Evolutionary conservation across 2,113 vertebrate genomes (phyloP), one percentile per base, ranked within the genome.

Genomic region (Willisornis vidua): DNA sequence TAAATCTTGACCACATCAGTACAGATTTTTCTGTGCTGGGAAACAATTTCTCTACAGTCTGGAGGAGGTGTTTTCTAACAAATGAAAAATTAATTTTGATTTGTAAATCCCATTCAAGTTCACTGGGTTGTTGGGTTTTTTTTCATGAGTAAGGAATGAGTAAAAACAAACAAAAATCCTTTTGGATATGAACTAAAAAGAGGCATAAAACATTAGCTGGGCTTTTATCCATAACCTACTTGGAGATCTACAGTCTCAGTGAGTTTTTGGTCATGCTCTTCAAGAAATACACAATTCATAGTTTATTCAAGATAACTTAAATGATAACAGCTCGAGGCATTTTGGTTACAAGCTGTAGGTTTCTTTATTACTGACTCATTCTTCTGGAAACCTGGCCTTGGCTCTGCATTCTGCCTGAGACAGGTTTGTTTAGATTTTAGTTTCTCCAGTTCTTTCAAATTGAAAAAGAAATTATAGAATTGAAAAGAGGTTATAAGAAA

Each of bases 141-240:
- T 65, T 70, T 66, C 37, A 46, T 70, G 51, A 95, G 66, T 73
- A 91, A 85, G 61, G 54, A 90, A 80, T 80, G 39, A 94, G 59
- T 96, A 49, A 93, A 96, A 96, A 37, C 59, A 95, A 91, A 83
- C 41, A 91, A 88, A 76, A 45, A 85, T 51, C 83, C 65, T 88
- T 81, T 89, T 83, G 82, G 89, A 72, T 59, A 63, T 19, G 52
- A 79, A 76, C 61, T 73, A 90, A 71, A 88, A 72, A 48, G 70
- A 84, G n/a, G 89, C 55, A 86, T 52, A 88, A 95, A 91, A 45
- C 37, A 68, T 72, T 72, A 83, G 33, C 16, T 84, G 78, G 72
- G 88, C 84, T 84, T 96, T 92, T 82, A 73, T 73, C 72, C 87
- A 85, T 68, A 78, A 71, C 41, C 31, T 81, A 25, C 85, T 57